phyloP scores from a whole-genome alignment of 64 coral and sea anemone species.

The Stichodactyla helianthus region DNA sequence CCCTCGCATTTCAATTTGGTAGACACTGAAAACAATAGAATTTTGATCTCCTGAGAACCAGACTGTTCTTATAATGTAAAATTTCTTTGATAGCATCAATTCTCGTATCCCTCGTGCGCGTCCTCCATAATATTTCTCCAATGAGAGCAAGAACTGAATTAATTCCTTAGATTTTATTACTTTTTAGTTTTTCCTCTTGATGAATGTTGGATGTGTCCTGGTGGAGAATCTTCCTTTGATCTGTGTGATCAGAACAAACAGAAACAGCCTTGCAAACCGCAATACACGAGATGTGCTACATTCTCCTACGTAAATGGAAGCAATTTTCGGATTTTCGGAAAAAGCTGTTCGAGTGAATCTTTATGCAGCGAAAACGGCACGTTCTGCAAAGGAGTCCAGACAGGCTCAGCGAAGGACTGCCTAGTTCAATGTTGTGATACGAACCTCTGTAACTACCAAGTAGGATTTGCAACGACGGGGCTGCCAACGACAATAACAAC shows the following conservation, averaged over 20 bases:
- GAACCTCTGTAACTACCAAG: neutral
- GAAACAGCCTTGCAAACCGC: neutral
- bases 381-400: neutral
- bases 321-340: neutral
- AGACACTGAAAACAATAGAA: too few species aligned
- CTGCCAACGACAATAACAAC: neutral
- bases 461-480: neutral
- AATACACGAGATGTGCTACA: neutral
- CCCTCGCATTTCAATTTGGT: too few species aligned
- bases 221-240: neutral
- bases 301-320: neutral
- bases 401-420: neutral
- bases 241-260: neutral
- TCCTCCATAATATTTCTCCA: too few species aligned
- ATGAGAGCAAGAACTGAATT: too few species aligned
- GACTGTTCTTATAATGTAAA: too few species aligned
- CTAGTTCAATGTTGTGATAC: slow-evolving; percentile 17
- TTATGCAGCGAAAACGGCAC: neutral
- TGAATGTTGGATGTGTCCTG: neutral
- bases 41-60: too few species aligned
- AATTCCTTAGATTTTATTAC: too few species aligned
- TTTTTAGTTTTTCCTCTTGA: neutral
- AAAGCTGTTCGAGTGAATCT: neutral
- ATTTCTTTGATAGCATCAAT: too few species aligned
- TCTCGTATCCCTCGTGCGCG: too few species aligned